A percentile compares a stretch with the other conserved stretches of the same genome.
Conservation (phyloP, 2,888 invertebrate genomes). For the Proisotoma minuta region DNA sequence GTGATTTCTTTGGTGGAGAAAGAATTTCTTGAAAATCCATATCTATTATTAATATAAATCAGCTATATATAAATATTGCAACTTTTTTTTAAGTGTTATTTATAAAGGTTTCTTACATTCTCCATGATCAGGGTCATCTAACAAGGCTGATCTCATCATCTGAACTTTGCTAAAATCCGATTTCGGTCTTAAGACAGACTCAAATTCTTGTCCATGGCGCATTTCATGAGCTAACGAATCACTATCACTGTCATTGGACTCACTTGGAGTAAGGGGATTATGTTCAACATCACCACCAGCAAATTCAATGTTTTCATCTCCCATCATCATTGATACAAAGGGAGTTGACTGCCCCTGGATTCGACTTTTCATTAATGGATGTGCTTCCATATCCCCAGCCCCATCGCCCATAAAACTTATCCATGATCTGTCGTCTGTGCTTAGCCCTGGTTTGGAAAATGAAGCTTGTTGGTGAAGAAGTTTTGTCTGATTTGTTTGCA, state of each 20-base stretch:
- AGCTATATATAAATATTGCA: too few species aligned
- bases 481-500: slow-evolving; percentile 3
- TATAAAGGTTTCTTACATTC: background rate
- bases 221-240: slow-evolving; percentile 15
- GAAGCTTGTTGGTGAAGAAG: background rate
- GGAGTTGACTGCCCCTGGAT: slow-evolving; percentile 1
- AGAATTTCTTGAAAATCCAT: too few species aligned
- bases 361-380: background rate
- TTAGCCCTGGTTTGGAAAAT: background rate
- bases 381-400: background rate
- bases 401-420: background rate
- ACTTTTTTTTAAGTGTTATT: too few species aligned
- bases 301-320: background rate
- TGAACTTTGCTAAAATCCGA: background rate
- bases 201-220: slow-evolving; percentile 18
- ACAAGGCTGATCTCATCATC: slow-evolving; percentile 12
- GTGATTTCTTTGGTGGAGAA: background rate
- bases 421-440: background rate
- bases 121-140: background rate
- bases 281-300: slow-evolving; percentile 28
- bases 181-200: background rate
- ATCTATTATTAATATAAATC: too few species aligned
- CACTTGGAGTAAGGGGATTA: slow-evolving; percentile 37
- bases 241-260: slow-evolving; percentile 22
- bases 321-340: background rate